Conservation (phyloP, 2,888 invertebrate genomes). For the Trissonchulus latispiculum region DNA sequence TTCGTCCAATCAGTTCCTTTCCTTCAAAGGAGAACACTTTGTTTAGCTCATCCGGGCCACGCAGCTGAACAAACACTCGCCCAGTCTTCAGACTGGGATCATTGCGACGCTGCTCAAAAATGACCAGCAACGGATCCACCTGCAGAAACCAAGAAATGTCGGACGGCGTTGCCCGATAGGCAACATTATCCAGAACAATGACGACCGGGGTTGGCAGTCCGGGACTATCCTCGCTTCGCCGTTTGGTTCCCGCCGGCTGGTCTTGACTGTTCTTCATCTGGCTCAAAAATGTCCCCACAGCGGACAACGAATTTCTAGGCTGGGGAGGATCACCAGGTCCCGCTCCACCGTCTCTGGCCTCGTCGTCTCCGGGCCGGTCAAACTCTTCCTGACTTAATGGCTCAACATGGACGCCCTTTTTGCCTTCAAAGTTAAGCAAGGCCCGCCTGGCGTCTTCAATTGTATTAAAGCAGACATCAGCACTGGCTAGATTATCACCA, state of each 20-base stretch:
- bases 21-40: neutral
- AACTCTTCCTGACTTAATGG: neutral
- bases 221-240: neutral
- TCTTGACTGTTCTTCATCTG: neutral
- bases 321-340: neutral
- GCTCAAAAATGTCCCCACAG: neutral
- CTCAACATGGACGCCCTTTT: neutral
- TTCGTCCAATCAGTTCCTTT: neutral
- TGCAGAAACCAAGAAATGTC: neutral
- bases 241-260: neutral
- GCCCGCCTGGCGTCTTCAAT: slow-evolving; percentile 2
- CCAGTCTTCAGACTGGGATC: neutral
- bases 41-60: neutral
- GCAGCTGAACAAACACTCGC: neutral
- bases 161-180: neutral
- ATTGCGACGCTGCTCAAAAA: neutral
- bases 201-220: neutral
- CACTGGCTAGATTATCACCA: neutral
- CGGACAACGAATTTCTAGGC: neutral
- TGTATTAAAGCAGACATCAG: neutral
- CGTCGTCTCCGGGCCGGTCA: neutral
- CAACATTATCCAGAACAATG: neutral
- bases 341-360: too few species aligned
- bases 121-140: neutral
- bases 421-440: neutral